A percentile compares a stretch with the other conserved stretches of the same genome.
phyloP scores from a whole-genome alignment of 2,888 invertebrate genomes.

The Torymus tubicola region DNA sequence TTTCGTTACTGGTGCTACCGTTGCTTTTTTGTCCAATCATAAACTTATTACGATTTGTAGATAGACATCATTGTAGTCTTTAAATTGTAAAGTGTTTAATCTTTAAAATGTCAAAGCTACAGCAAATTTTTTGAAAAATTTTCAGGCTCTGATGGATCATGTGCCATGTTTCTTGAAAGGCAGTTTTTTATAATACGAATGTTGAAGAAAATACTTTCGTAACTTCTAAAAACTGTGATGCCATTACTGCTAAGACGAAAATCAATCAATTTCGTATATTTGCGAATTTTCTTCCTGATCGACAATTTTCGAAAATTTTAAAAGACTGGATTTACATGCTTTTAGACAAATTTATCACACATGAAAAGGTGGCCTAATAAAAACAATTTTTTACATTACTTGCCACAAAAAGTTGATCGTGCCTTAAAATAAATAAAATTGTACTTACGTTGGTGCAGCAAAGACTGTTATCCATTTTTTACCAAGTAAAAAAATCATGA shows the following conservation, averaged over 20 bases:
- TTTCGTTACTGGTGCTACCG: constrained; percentile 57
- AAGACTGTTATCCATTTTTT: constrained; percentile 58
- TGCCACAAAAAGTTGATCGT: constrained; percentile 53
- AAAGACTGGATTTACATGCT: constrained; percentile 54
- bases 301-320: constrained; percentile 26
- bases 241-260: constrained; percentile 28
- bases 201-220: constrained; percentile 24
- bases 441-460: constrained; percentile 57
- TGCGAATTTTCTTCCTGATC: constrained; percentile 39
- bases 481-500: constrained; percentile 55
- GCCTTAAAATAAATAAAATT: constrained; percentile 55
- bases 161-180: constrained; percentile 58
- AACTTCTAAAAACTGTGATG: constrained; percentile 47
- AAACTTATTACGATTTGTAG: constrained; percentile 50
- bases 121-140: constrained; percentile 44
- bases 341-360: constrained; percentile 39
- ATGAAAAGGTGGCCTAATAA: constrained; percentile 47
- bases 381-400: constrained; percentile 31
- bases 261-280: constrained; percentile 29
- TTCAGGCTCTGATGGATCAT: constrained; percentile 53
- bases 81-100: background rate
- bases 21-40: constrained; percentile 34
- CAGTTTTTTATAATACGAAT: constrained; percentile 41
- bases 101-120: constrained; percentile 1
- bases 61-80: constrained; percentile 44